phyloP scores from a whole-genome alignment of 2,113 vertebrate species.

The Ariopsis seemanni region DNA sequence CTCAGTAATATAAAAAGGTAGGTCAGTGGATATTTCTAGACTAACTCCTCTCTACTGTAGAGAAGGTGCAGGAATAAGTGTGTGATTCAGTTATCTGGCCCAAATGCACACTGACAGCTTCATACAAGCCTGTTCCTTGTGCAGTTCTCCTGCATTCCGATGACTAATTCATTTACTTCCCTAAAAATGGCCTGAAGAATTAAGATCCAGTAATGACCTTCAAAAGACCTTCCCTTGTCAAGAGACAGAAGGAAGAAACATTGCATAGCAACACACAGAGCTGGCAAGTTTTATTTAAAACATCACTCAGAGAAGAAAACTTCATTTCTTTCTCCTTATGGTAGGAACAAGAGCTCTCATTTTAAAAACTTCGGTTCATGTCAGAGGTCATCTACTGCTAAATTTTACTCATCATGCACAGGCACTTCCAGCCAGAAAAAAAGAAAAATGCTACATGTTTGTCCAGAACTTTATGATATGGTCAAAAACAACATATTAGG shows the following conservation, averaged over 20 bases:
- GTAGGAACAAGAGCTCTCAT: background rate
- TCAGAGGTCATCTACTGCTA: background rate
- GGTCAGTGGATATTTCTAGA: constrained; percentile 6
- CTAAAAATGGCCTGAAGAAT: constrained; percentile 37
- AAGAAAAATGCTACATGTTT: background rate
- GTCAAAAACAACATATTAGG: background rate
- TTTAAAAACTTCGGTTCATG: background rate
- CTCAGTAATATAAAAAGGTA: background rate
- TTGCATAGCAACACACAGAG: constrained; percentile 2
- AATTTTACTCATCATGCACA: background rate
- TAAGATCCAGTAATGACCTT: constrained; percentile 36
- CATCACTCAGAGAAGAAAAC: background rate
- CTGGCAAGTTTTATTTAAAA: background rate
- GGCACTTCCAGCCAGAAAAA: background rate
- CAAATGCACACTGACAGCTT: constrained; percentile 28
- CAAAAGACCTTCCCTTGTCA: constrained; percentile 25
- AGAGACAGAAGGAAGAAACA: constrained; percentile 1
- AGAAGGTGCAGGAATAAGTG: background rate
- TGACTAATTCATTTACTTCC: constrained; percentile 49
- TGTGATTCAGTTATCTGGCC: background rate
- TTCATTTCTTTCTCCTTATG: background rate
- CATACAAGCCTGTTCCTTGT: background rate
- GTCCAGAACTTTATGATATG: background rate
- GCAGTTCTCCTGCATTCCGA: constrained; percentile 33
- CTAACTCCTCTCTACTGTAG: background rate